A percentile compares a stretch with the other conserved stretches of the same genome.
These are phyloP conservation scores for Isichthys henryi DNA, from an alignment of 2,113 vertebrate genomes.

Conservation along the genomic window DNA sequence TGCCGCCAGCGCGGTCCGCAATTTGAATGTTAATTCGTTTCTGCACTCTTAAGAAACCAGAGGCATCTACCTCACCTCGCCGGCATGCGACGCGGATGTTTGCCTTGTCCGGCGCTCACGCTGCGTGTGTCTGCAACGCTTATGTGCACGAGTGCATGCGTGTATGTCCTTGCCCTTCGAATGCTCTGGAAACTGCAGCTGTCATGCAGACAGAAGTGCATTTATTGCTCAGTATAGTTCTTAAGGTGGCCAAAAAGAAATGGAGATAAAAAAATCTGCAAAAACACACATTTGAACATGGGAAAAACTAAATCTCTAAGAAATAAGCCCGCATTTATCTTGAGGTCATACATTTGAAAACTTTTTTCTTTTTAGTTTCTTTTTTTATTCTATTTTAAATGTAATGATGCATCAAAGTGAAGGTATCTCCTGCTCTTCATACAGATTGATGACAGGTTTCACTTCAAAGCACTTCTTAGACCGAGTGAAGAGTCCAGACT, in stretches of 20 bases:
- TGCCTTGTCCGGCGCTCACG: neutral
- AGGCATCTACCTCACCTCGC: constrained; percentile 15
- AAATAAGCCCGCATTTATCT: neutral
- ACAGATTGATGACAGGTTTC: constrained; percentile 4
- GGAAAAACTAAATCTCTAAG: neutral
- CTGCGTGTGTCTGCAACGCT: neutral
- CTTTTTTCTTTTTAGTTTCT: neutral
- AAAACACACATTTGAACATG: neutral
- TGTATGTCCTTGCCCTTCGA: neutral
- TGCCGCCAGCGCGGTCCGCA: neutral
- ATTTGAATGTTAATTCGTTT: constrained; percentile 26
- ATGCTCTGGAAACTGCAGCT: neutral
- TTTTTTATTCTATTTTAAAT: neutral
- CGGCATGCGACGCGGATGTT: constrained; percentile 19
- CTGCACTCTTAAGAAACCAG: constrained; percentile 16
- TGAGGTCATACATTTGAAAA: neutral
- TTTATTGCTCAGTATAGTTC: neutral
- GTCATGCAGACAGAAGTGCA: neutral
- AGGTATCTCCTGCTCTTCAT: neutral
- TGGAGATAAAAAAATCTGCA: neutral
- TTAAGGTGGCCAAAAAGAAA: neutral
- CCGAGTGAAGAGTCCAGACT: neutral
- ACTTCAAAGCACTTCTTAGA: neutral
- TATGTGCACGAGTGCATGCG: constrained; percentile 1
- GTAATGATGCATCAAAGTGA: neutral